Evolutionary conservation across 37 sponge, comb jelly and placozoan species (phyloP).

Genomic region (Bolinopsis microptera): DNA sequence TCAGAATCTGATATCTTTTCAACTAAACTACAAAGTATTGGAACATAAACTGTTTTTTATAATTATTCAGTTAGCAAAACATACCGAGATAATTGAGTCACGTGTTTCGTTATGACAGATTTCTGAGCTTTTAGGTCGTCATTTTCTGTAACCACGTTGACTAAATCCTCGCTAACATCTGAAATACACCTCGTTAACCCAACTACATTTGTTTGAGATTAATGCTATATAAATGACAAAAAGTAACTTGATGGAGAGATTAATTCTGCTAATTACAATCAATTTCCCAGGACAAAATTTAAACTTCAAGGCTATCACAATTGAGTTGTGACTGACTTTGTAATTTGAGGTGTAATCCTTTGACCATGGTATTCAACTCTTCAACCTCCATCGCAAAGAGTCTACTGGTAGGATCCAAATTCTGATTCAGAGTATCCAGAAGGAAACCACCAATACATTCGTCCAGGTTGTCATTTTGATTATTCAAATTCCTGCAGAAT

Average conservation of each 20-base stretch:
- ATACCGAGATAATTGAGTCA: not conserved
- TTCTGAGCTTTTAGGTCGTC: constrained; percentile 25
- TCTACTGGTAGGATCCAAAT: not conserved
- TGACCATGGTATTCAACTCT: not conserved
- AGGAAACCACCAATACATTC: not conserved
- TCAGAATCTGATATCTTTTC: too few species aligned
- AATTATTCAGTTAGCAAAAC: too few species aligned
- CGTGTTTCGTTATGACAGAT: constrained; percentile 22
- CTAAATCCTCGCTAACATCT: constrained; percentile 8
- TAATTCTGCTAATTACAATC: too few species aligned
- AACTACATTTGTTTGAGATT: too few species aligned
- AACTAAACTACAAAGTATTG: too few species aligned
- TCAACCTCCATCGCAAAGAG: not conserved
- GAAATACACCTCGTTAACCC: too few species aligned
- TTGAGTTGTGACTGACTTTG: too few species aligned
- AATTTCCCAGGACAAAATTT: too few species aligned
- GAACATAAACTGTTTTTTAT: too few species aligned
- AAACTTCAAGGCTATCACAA: too few species aligned
- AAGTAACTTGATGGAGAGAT: too few species aligned
- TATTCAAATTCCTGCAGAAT: not conserved
- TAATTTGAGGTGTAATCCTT: not conserved
- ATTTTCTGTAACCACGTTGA: not conserved
- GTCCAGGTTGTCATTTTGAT: not conserved
- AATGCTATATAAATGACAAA: too few species aligned
- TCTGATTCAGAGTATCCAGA: not conserved